Evolutionary conservation across 1,140 invertebrate genomes (phyloP).

Genomic region (Pinna nobilis): DNA sequence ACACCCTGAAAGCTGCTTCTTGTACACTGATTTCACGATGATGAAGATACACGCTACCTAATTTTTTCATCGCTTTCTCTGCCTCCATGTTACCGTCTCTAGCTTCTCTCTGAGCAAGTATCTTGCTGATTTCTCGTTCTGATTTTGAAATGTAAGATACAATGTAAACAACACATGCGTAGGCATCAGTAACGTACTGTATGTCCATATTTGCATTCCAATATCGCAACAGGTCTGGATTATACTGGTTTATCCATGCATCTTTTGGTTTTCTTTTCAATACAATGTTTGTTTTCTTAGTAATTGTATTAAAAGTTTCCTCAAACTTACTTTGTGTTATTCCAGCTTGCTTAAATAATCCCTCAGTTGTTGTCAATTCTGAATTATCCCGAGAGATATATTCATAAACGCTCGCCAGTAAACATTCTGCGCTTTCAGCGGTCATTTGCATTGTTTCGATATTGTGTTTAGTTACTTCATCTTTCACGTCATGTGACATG

Average conservation of each 20-base stretch:
- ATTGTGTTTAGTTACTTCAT: too few species aligned
- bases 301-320: background rate
- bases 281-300: constrained; percentile 6
- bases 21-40: constrained; percentile 45
- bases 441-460: too few species aligned
- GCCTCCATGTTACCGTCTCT: background rate
- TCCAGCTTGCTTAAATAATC: background rate
- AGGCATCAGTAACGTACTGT: constrained; percentile 39
- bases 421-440: too few species aligned
- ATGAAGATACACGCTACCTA: constrained; percentile 43
- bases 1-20: constrained; percentile 43
- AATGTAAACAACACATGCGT: constrained; percentile 29
- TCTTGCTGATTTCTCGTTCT: constrained; percentile 28
- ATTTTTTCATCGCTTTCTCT: background rate
- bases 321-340: background rate
- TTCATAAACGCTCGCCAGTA: too few species aligned
- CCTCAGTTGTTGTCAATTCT: background rate
- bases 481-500: too few species aligned
- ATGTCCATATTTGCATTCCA: constrained; percentile 52
- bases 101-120: constrained; percentile 25
- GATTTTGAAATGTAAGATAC: constrained; percentile 36
- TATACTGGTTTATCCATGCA: constrained; percentile 35
- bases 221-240: constrained; percentile 15
- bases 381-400: background rate
- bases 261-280: constrained; percentile 29